Evolutionary conservation across 1,140 invertebrate species (phyloP), one percentile per base, ranked within the genome.

Genomic region (Cheumatopsyche charites): DNA sequence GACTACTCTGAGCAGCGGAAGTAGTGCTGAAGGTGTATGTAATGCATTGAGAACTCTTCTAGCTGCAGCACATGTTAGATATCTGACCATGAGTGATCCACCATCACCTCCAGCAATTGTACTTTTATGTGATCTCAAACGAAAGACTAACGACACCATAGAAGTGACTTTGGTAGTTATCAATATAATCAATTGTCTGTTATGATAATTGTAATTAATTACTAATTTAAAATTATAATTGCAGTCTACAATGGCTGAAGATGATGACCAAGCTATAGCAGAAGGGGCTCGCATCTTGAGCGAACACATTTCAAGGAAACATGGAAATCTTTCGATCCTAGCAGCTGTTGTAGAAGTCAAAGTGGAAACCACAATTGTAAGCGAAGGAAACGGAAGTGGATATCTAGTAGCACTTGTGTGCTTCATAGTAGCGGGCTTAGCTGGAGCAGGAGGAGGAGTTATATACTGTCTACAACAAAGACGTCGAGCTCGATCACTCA

Each of bases 151-250:
- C 77, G 92, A 95, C 77, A 92, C 92, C 1, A 86, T 96, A 49
- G 93, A 95, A 83, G 90, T 96, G n/a, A 94, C 93, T 13, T 84
- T 95, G 84, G 92, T 93, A 80, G 89, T 88, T 84, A 67, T 55
- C 26, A 26, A 66, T 52, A 15, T 62, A 67, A 36, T 62, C 23
- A 36, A 12, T 13, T 4, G 12, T 49, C 1, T 36, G 15, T 36
- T 62, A 67, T 49, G 49, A 29, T 36, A n/a, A 17, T 62, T 61
- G 0, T 42, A 19, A 15, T 29, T 25, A 19, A 1, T 26, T 68
- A 58, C 23, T 49, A 49, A 49, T 67, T 67, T 47, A 26, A 12
- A 47, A 70, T 72, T 77, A 70, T 68, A 71, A 25, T 82, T 84
- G 3, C 77, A 87, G 86, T 87, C 80, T 61, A 82, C 82, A 6